These are phyloP conservation scores for Megathymus violae DNA, from an alignment of 1,140 invertebrate species.

Conservation along the genomic window DNA sequence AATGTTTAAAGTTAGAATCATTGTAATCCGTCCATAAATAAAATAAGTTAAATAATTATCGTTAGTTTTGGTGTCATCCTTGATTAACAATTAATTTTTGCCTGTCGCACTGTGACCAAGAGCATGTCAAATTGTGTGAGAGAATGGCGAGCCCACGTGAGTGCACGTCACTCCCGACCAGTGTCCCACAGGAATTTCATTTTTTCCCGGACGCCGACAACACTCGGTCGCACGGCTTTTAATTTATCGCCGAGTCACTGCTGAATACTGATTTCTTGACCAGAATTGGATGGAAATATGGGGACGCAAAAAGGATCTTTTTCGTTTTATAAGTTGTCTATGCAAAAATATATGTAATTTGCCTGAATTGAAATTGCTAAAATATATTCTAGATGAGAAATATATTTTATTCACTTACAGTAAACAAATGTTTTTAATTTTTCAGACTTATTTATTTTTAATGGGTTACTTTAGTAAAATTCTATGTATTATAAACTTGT, in stretches of 20 bases:
- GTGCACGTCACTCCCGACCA: constrained; percentile 33
- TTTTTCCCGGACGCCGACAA: constrained; percentile 52
- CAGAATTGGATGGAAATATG: constrained; percentile 15
- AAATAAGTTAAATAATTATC: too few species aligned
- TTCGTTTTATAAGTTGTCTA: neutral
- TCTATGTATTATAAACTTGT: too few species aligned
- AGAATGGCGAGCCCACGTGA: constrained; percentile 34
- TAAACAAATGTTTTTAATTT: too few species aligned
- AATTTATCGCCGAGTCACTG: constrained; percentile 43
- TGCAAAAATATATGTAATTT: too few species aligned
- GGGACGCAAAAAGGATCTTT: too few species aligned
- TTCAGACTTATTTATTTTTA: too few species aligned
- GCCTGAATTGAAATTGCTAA: too few species aligned
- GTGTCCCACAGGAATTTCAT: constrained; percentile 57
- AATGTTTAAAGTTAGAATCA: too few species aligned
- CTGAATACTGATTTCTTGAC: constrained; percentile 55
- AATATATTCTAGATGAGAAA: too few species aligned
- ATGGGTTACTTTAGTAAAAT: too few species aligned
- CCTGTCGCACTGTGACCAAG: neutral
- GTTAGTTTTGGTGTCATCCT: neutral
- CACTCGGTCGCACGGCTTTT: constrained; percentile 41
- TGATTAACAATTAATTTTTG: neutral
- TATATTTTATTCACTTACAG: too few species aligned
- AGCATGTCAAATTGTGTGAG: constrained; percentile 14
- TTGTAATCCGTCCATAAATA: too few species aligned